A percentile compares a stretch with the other conserved stretches of the same genome.
phyloP scores from a whole-genome alignment of 2,113 vertebrate genomes.

The Caracal caracal region DNA sequence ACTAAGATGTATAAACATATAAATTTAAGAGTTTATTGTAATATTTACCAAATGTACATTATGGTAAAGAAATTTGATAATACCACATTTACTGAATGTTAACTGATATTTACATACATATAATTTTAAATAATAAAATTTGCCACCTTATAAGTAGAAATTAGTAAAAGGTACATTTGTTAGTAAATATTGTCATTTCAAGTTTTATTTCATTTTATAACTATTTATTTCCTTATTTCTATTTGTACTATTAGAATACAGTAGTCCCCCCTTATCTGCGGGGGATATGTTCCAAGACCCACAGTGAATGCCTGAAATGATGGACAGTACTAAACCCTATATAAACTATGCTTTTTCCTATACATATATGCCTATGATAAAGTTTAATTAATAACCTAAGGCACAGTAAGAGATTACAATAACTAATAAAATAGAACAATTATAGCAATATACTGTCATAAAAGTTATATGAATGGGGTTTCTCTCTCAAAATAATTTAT shows the following conservation, averaged over 20 bases:
- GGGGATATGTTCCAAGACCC: not conserved
- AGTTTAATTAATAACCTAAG: not conserved
- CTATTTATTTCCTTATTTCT: conserved; percentile 34
- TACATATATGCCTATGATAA: not conserved
- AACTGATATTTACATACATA: conserved; percentile 5
- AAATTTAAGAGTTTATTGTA: conserved; percentile 43
- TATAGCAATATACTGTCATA: not conserved
- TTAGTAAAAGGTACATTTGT: conserved; percentile 27
- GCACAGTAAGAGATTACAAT: not conserved
- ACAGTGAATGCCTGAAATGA: not conserved
- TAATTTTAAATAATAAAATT: conserved; percentile 49
- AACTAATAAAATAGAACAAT: not conserved
- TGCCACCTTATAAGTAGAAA: conserved; percentile 40
- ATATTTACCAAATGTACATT: conserved; percentile 37
- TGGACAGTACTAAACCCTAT: not conserved
- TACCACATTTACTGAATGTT: conserved; percentile 14
- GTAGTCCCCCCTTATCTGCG: not conserved
- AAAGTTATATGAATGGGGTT: not conserved
- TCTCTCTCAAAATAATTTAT: not conserved
- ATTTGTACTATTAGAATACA: not conserved
- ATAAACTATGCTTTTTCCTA: not conserved
- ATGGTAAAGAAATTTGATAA: conserved; percentile 49
- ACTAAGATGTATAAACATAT: conserved; percentile 28
- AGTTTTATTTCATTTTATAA: conserved; percentile 32
- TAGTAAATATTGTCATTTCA: conserved; percentile 15